These are phyloP conservation scores for Melanogrammus aeglefinus DNA, from an alignment of 2,797 vertebrate species.

Conservation along the genomic window DNA sequence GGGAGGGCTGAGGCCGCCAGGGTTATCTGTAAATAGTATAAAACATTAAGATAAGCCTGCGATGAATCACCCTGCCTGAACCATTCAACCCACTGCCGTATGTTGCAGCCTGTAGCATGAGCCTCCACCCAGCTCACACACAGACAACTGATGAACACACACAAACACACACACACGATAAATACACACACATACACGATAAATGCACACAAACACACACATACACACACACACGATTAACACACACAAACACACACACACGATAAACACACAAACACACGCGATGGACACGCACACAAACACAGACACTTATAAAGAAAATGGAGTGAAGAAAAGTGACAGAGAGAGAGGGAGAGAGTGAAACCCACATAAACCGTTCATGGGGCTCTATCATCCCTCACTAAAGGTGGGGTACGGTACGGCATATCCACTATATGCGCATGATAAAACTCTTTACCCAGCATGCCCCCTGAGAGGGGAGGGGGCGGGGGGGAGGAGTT, in stretches of 20 bases:
- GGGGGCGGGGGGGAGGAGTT: conserved; percentile 17
- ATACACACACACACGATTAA: too few species aligned
- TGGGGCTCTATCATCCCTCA: conserved; percentile 48
- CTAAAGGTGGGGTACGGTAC: conserved; percentile 30
- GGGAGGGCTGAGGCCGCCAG: conserved; percentile 14
- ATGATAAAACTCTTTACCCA: conserved; percentile 40
- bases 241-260: too few species aligned
- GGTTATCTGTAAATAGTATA: conserved; percentile 47
- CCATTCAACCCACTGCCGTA: conserved; percentile 47
- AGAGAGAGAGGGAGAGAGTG: not conserved
- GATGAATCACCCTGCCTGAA: conserved; percentile 63
- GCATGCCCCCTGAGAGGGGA: conserved; percentile 26
- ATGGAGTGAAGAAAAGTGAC: not conserved
- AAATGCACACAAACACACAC: too few species aligned
- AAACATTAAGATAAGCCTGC: conserved; percentile 69
- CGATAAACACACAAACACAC: not conserved
- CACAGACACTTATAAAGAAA: not conserved
- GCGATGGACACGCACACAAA: not conserved
- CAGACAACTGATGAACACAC: not conserved
- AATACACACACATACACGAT: conserved; percentile 34
- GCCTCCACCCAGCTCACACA: conserved; percentile 30
- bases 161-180: conserved; percentile 56
- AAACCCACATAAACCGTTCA: not conserved
- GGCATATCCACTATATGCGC: conserved; percentile 14
- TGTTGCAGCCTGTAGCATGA: conserved; percentile 61